phyloP scores from a whole-genome alignment of 1,140 invertebrate genomes.

The Orussus abietinus region DNA sequence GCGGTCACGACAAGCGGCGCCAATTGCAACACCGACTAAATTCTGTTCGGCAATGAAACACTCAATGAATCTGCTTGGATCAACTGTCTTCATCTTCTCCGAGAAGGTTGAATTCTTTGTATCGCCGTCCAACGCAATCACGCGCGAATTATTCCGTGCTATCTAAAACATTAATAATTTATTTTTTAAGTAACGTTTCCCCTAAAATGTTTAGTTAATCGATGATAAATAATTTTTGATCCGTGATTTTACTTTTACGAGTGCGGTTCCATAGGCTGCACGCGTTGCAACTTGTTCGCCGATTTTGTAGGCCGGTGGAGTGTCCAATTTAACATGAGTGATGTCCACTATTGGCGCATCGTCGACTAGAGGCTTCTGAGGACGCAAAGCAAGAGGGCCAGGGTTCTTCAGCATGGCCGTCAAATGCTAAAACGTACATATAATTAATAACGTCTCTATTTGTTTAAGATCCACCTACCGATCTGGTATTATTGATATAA shows the following conservation, averaged over 20 bases:
- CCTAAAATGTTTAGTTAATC: not conserved
- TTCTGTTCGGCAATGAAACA: slow-evolving; percentile 99
- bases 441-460: not conserved
- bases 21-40: slow-evolving; percentile 93
- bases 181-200: not conserved
- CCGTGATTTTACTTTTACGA: slow-evolving; percentile 80
- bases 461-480: too few species aligned
- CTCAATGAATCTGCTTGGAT: slow-evolving; percentile 81
- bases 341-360: slow-evolving; percentile 72
- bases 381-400: slow-evolving; percentile 55
- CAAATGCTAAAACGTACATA: slow-evolving; percentile 57
- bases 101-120: slow-evolving; percentile 99
- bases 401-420: slow-evolving; percentile 63
- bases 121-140: slow-evolving; percentile 92
- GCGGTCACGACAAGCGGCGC: slow-evolving; percentile 82
- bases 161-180: slow-evolving; percentile 42
- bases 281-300: slow-evolving; percentile 86
- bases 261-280: slow-evolving; percentile 88
- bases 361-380: slow-evolving; percentile 64
- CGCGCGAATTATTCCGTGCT: slow-evolving; percentile 76
- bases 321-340: slow-evolving; percentile 71
- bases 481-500: too few species aligned
- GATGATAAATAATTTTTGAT: too few species aligned
- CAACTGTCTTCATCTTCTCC: slow-evolving; percentile 81
- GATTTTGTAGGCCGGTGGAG: slow-evolving; percentile 80